Percentiles rank a stretch among this genome's conserved stretches.
Evolutionary conservation across 2,888 invertebrate species (phyloP).

Genomic region (Drosophila pseudotalamancana): DNA sequence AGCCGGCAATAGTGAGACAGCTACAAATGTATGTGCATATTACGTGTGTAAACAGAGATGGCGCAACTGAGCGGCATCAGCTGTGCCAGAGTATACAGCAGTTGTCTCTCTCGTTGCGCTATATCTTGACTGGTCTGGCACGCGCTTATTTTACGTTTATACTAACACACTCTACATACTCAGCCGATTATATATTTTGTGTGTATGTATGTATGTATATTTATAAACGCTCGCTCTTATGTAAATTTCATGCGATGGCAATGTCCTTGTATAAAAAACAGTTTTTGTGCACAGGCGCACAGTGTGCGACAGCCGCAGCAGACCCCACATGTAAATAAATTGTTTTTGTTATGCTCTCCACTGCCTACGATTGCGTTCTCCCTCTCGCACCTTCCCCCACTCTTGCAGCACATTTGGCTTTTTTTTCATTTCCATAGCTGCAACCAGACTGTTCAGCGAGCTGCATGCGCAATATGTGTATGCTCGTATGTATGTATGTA

Average conservation of each 20-base stretch:
- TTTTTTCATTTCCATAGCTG: slow-evolving; percentile 23
- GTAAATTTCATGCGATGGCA: slow-evolving; percentile 76
- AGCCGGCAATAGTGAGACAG: slow-evolving; percentile 2
- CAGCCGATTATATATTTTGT: not conserved
- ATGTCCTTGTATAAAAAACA: slow-evolving; percentile 85
- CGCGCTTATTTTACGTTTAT: not conserved
- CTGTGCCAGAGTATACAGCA: not conserved
- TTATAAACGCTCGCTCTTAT: not conserved
- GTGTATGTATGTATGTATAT: not conserved
- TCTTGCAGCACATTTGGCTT: slow-evolving; percentile 21
- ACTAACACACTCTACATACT: not conserved
- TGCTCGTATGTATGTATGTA: not conserved
- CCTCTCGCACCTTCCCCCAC: not conserved
- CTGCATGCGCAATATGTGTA: not conserved
- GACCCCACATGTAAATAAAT: not conserved
- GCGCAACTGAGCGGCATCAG: slow-evolving; percentile 1
- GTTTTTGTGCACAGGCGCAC: slow-evolving; percentile 81
- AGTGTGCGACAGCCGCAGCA: slow-evolving; percentile 47
- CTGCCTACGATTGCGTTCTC: not conserved
- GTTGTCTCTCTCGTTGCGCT: slow-evolving; percentile 7
- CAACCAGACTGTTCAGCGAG: slow-evolving; percentile 33
- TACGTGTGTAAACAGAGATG: slow-evolving; percentile 3
- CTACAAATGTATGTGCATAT: not conserved
- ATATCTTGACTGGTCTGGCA: not conserved
- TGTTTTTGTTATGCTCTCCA: slow-evolving; percentile 1